Percentiles rank a stretch among this genome's conserved stretches.
Conservation (phyloP, 2,888 invertebrate species). For the Pterostichus niger region DNA sequence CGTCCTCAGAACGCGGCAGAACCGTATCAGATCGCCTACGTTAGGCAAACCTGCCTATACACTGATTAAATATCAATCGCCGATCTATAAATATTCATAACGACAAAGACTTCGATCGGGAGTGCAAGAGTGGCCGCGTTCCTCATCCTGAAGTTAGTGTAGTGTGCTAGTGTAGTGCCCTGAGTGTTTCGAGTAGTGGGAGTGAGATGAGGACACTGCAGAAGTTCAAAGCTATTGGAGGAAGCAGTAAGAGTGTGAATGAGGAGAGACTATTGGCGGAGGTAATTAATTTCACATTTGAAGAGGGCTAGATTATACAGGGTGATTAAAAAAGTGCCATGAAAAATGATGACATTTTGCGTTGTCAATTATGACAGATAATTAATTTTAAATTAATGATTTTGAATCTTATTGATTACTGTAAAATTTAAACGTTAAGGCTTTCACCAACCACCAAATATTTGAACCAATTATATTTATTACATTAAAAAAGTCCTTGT, state of each 20-base stretch:
- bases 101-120: slow-evolving; percentile 25
- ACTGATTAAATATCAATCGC: slow-evolving; percentile 53
- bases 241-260: slow-evolving; percentile 36
- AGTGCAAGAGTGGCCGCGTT: slow-evolving; percentile 10
- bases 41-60: slow-evolving; percentile 33
- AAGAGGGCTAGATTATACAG: slow-evolving; percentile 1
- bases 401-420: too few relatives aligned
- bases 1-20: slow-evolving; percentile 27
- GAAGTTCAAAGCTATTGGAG: slow-evolving; percentile 28
- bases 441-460: too few relatives aligned
- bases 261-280: slow-evolving; percentile 44
- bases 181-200: slow-evolving; percentile 7
- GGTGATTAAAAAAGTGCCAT: too few relatives aligned
- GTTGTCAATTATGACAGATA: too few relatives aligned
- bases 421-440: too few relatives aligned
- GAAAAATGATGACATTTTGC: too few relatives aligned
- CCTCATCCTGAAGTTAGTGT: neutral
- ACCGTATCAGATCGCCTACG: slow-evolving; percentile 36
- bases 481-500: too few relatives aligned
- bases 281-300: slow-evolving; percentile 43
- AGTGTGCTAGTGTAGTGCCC: slow-evolving; percentile 23
- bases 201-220: slow-evolving; percentile 45
- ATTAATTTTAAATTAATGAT: too few relatives aligned
- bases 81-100: slow-evolving; percentile 55
- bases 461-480: too few relatives aligned